phyloP scores from a whole-genome alignment of 2,797 vertebrate species.

The Sebastes itinus region DNA sequence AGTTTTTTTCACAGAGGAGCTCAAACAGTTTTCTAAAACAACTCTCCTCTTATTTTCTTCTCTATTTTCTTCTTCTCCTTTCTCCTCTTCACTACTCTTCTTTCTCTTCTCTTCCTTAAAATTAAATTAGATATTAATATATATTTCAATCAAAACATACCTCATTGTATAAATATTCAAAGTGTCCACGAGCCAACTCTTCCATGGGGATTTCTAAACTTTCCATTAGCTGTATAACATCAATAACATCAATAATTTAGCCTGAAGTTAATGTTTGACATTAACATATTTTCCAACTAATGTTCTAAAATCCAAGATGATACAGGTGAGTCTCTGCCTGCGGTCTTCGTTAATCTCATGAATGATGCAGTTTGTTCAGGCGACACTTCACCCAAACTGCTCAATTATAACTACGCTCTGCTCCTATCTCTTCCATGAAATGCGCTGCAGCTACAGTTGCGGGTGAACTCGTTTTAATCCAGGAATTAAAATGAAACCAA shows the following conservation, averaged over 20 bases:
- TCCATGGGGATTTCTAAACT: neutral
- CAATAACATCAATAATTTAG: neutral
- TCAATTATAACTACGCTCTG: constrained; percentile 5
- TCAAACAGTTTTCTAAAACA: neutral
- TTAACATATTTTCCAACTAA: neutral
- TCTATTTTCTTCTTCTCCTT: neutral
- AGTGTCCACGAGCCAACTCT: neutral
- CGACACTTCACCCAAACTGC: neutral
- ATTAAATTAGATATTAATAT: neutral
- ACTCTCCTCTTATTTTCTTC: neutral
- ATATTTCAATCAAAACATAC: constrained; percentile 1
- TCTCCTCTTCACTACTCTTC: neutral
- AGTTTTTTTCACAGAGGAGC: neutral
- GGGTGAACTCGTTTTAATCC: constrained; percentile 14
- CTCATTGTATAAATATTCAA: constrained; percentile 6
- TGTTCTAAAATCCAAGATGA: neutral
- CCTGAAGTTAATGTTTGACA: neutral
- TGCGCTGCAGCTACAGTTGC: neutral
- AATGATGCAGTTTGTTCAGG: constrained; percentile 34
- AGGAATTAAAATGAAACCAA: constrained; percentile 19
- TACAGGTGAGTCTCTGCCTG: neutral
- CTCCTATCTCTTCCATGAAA: constrained; percentile 2
- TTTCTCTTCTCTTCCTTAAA: neutral
- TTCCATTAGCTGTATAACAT: neutral
- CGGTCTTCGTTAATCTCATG: neutral